Percentiles rank a stretch among this genome's conserved stretches.
Conservation (phyloP, 2,797 vertebrate genomes). For the Poecile montanus region DNA sequence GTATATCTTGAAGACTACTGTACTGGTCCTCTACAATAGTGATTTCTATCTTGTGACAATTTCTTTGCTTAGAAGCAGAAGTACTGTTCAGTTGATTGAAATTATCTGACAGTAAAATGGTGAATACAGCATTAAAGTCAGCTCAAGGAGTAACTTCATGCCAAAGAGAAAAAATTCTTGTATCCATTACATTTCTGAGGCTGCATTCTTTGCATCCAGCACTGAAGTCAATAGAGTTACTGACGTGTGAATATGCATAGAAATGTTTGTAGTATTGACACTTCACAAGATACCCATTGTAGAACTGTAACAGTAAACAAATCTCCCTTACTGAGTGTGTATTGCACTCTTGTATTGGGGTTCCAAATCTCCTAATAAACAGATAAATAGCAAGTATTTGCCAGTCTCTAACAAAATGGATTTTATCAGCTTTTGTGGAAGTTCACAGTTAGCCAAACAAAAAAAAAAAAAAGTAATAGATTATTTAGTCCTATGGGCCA, state of each 20-base stretch:
- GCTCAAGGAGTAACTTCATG: neutral
- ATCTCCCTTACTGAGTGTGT: neutral
- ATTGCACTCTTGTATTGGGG: neutral
- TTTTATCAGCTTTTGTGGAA: neutral
- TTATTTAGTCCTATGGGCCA: neutral
- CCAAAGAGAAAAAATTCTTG: neutral
- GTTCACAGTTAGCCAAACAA: neutral
- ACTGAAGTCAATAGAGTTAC: neutral
- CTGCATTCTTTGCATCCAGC: neutral
- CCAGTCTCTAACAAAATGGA: neutral
- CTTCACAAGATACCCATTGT: neutral
- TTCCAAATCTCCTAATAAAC: neutral
- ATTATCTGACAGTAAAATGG: neutral
- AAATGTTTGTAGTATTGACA: neutral
- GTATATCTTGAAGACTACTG: neutral
- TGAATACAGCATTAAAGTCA: neutral
- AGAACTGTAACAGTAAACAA: neutral
- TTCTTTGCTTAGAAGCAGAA: neutral
- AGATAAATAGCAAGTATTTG: neutral
- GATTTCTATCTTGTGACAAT: neutral
- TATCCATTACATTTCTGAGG: neutral
- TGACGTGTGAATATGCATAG: neutral
- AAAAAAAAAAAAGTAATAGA: neutral
- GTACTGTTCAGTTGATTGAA: neutral
- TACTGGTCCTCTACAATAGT: neutral